These are phyloP conservation scores for Ceuthmochares aereus DNA, from an alignment of 2,113 vertebrate genomes.

Conservation along the genomic window DNA sequence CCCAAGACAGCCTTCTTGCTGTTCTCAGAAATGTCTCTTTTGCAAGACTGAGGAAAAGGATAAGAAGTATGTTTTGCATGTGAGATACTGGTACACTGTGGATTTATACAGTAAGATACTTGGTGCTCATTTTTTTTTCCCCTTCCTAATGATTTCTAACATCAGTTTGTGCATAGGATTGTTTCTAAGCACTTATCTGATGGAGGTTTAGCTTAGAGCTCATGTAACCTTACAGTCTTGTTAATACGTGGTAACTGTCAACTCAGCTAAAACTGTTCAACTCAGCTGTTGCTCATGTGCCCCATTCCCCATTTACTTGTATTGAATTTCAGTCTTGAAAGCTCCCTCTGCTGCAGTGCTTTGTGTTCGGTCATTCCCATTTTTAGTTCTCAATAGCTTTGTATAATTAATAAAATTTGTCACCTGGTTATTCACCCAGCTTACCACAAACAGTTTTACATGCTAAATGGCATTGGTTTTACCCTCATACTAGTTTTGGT, in stretches of 20 bases:
- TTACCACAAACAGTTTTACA: neutral
- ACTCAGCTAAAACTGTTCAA: neutral
- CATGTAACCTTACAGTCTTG: neutral
- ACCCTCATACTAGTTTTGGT: neutral
- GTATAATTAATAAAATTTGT: neutral
- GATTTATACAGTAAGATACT: neutral
- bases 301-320: neutral
- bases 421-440: neutral
- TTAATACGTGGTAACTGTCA: neutral
- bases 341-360: neutral
- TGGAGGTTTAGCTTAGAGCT: neutral
- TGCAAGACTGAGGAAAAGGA: neutral
- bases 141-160: neutral
- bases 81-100: neutral
- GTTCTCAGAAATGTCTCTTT: neutral
- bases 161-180: neutral
- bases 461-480: neutral
- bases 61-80: neutral
- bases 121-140: neutral
- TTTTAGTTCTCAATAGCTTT: neutral
- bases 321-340: neutral
- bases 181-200: neutral
- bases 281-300: neutral
- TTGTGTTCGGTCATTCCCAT: neutral
- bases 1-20: too few relatives aligned